Percentiles rank a stretch among this genome's conserved stretches.
phyloP scores from a whole-genome alignment of 1,140 invertebrate genomes.

The Trissolcus basalis region DNA sequence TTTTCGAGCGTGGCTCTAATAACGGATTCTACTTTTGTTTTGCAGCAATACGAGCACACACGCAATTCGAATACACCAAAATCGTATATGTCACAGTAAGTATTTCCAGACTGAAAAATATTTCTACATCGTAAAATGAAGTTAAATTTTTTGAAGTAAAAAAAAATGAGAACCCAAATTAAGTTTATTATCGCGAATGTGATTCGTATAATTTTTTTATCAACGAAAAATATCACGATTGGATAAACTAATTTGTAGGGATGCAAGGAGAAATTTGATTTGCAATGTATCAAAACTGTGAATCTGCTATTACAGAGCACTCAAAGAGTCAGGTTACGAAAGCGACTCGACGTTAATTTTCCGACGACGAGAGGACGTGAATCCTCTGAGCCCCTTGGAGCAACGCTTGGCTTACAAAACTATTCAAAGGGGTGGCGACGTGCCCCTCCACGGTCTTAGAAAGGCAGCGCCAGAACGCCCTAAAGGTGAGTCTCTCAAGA shows the following conservation, averaged over 20 bases:
- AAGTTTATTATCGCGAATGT: no score
- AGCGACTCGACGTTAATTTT: constrained; percentile 92
- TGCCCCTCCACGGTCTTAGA: constrained; percentile 89
- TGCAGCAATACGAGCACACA: constrained; percentile 72
- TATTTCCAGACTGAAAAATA: constrained; percentile 52
- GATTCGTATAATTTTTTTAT: no score
- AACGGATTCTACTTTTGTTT: constrained; percentile 54
- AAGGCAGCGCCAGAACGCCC: constrained; percentile 91
- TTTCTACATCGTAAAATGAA: no score
- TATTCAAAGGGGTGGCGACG: constrained; percentile 93
- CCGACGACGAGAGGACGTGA: constrained; percentile 81
- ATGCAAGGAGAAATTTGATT: not conserved
- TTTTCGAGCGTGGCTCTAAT: constrained; percentile 13
- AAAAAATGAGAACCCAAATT: no score
- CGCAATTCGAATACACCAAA: constrained; percentile 72
- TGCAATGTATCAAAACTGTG: not conserved
- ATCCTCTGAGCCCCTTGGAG: constrained; percentile 82
- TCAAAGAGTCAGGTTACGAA: constrained; percentile 93
- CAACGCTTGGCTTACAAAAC: constrained; percentile 88
- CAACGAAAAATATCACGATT: not conserved
- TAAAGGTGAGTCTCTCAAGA: constrained; percentile 80
- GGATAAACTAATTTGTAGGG: not conserved
- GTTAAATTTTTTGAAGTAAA: no score
- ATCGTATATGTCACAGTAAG: constrained; percentile 85
- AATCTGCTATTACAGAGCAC: constrained; percentile 77